phyloP scores from a whole-genome alignment of 2,888 invertebrate species.

The Clepsis dumicolana region DNA sequence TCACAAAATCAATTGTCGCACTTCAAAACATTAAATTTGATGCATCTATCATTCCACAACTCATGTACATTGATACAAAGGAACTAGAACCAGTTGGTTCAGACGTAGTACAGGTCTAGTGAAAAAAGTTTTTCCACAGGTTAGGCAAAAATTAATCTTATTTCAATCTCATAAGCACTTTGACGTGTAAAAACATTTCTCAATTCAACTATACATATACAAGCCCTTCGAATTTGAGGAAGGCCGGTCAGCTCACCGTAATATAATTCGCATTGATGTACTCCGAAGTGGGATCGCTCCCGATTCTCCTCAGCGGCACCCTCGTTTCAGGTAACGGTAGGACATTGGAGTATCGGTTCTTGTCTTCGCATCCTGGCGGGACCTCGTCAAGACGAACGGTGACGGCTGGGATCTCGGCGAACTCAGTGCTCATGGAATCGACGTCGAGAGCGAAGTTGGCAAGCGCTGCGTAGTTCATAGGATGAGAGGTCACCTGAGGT shows the following conservation, averaged over 20 bases:
- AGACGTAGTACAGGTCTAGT: too few relatives aligned
- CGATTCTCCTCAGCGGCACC: constrained; percentile 90
- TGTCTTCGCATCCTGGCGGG: constrained; percentile 94
- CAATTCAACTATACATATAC: too few relatives aligned
- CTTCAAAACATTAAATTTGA: too few relatives aligned
- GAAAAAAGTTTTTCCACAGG: too few relatives aligned
- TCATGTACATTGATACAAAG: too few relatives aligned
- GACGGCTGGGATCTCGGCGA: constrained; percentile 92
- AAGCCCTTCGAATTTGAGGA: too few relatives aligned
- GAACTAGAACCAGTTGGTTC: too few relatives aligned
- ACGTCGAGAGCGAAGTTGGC: constrained; percentile 90
- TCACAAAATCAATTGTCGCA: too few relatives aligned
- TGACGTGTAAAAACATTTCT: too few relatives aligned
- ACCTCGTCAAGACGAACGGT: constrained; percentile 93
- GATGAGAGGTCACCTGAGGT: constrained; percentile 89
- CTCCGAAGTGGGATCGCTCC: constrained; percentile 92
- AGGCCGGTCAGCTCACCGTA: constrained; percentile 87
- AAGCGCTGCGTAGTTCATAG: constrained; percentile 92
- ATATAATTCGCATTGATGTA: constrained; percentile 98
- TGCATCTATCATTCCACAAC: too few relatives aligned
- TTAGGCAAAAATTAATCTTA: too few relatives aligned
- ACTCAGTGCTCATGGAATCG: constrained; percentile 92
- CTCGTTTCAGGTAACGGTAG: constrained; percentile 96
- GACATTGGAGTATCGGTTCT: constrained; percentile 97
- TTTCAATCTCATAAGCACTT: too few relatives aligned